Percentiles rank a stretch among this genome's conserved stretches.
Conservation (phyloP, 2,888 invertebrate genomes). For the Onchidella celtica region DNA sequence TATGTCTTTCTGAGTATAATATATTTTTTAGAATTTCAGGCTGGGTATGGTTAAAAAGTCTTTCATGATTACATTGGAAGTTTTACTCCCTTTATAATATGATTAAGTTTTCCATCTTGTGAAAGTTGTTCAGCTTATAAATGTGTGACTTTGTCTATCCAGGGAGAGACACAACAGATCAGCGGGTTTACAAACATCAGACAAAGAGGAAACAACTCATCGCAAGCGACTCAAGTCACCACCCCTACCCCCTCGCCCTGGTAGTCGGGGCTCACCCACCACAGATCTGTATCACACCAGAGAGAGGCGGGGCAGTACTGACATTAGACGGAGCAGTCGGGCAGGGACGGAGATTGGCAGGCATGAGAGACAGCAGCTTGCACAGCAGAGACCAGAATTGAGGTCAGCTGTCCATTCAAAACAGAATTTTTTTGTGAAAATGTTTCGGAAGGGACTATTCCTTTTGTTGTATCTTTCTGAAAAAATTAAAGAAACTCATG, state of each 20-base stretch:
- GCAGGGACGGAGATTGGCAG: not conserved
- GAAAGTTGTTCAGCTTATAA: too few species aligned
- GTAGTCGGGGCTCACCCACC: constrained; percentile 52
- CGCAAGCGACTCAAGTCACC: constrained; percentile 29
- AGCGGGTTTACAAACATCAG: constrained; percentile 2
- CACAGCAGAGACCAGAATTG: constrained; percentile 1
- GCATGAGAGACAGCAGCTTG: not conserved
- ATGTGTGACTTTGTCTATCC: not conserved
- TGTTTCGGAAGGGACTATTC: too few species aligned
- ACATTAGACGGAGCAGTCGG: constrained; percentile 1
- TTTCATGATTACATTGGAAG: too few species aligned
- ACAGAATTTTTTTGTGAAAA: too few species aligned
- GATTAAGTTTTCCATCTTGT: too few species aligned
- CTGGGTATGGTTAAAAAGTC: too few species aligned
- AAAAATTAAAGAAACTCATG: too few species aligned
- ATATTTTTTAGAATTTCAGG: too few species aligned
- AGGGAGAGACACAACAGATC: not conserved
- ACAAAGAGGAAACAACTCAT: not conserved
- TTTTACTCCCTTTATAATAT: too few species aligned
- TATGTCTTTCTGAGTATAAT: too few species aligned
- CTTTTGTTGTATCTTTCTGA: too few species aligned
- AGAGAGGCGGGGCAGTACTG: constrained; percentile 10
- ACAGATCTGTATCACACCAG: constrained; percentile 53
- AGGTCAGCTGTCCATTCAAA: not conserved
- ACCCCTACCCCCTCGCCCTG: constrained; percentile 53